A percentile compares a stretch with the other conserved stretches of the same genome.
These are phyloP conservation scores for Lampropteryx suffumata DNA, from an alignment of 2,888 invertebrate genomes.

Conservation along the genomic window DNA sequence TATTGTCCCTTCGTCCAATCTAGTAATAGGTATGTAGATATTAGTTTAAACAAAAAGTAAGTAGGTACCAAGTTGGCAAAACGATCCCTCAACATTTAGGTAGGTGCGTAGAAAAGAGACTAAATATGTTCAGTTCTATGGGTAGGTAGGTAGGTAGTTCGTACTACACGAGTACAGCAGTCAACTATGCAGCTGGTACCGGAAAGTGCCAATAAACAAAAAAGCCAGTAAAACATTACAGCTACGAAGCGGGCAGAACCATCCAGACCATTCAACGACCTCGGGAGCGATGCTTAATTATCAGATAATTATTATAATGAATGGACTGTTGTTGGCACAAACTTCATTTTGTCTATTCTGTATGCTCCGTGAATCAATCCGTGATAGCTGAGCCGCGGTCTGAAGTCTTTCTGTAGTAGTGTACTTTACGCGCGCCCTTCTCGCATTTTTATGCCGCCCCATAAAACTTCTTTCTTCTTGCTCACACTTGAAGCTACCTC, in stretches of 20 bases:
- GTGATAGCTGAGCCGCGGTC: constrained; percentile 46
- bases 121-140: too few relatives aligned
- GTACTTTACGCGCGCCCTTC: constrained; percentile 64
- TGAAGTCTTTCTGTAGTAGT: constrained; percentile 15
- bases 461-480: constrained; percentile 50
- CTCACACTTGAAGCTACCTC: constrained; percentile 32
- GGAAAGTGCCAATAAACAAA: constrained; percentile 16
- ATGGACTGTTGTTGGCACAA: constrained; percentile 56
- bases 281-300: constrained; percentile 56
- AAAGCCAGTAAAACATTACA: constrained; percentile 15
- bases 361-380: constrained; percentile 59
- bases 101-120: too few relatives aligned
- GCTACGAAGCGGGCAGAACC: constrained; percentile 36
- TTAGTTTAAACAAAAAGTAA: too few relatives aligned
- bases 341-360: constrained; percentile 63
- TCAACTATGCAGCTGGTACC: constrained; percentile 15
- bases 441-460: constrained; percentile 67
- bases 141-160: not conserved
- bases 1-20: too few relatives aligned
- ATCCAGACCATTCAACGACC: constrained; percentile 52
- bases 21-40: too few relatives aligned
- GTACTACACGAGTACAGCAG: constrained; percentile 1
- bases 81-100: too few relatives aligned
- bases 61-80: too few relatives aligned
- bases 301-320: constrained; percentile 68